Evolutionary conservation across 2,888 invertebrate species (phyloP).

Genomic region (Caenorhabditis japonica): DNA sequence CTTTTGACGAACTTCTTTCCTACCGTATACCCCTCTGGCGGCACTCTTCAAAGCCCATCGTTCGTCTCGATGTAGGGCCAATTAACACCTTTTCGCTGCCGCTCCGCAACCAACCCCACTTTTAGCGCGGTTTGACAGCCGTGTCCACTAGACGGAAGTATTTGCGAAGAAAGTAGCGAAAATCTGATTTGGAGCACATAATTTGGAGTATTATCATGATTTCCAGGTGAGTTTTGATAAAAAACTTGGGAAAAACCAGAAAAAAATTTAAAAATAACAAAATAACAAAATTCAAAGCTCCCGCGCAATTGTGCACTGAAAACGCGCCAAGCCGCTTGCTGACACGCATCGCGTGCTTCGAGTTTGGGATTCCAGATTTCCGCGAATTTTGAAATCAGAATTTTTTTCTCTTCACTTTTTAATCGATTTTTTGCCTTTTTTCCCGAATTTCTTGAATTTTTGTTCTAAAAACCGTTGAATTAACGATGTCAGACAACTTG

Average conservation of each 20-base stretch:
- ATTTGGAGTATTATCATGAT: too few species aligned
- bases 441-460: constrained; percentile 4
- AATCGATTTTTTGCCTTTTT: constrained; percentile 1
- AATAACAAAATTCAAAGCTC: constrained; percentile 4
- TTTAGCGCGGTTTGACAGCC: constrained; percentile 29
- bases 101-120: neutral
- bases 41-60: constrained; percentile 26
- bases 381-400: constrained; percentile 12
- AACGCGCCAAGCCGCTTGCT: neutral
- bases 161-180: too few species aligned
- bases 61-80: constrained; percentile 19
- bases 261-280: neutral
- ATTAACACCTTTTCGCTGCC: constrained; percentile 37
- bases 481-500: constrained; percentile 55
- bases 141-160: too few species aligned
- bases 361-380: too few species aligned
- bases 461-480: neutral
- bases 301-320: constrained; percentile 3
- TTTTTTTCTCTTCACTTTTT: constrained; percentile 1
- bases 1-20: constrained; percentile 32
- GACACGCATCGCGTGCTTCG: constrained; percentile 8
- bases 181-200: too few species aligned
- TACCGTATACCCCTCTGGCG: constrained; percentile 35
- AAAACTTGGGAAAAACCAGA: too few species aligned
- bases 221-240: too few species aligned